Conservation (phyloP, 1,140 invertebrate species). For the Ectropis grisescens region DNA sequence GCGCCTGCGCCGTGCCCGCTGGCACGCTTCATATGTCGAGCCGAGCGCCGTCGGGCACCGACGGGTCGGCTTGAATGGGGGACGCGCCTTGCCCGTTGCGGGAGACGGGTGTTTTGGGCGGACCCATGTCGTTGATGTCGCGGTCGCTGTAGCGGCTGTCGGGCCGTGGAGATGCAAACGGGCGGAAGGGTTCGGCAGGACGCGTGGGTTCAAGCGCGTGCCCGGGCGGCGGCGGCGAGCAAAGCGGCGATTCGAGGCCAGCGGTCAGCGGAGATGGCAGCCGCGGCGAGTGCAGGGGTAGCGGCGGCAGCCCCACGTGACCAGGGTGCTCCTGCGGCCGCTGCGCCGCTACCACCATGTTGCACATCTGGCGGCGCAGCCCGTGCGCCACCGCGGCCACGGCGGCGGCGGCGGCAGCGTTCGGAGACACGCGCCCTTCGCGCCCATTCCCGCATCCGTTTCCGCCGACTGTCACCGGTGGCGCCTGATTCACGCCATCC, state of each 20-base stretch:
- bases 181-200: slow-evolving; percentile 55
- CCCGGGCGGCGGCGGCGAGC: slow-evolving; percentile 56
- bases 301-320: slow-evolving; percentile 41
- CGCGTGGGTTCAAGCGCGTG: slow-evolving; percentile 58
- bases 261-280: slow-evolving; percentile 50
- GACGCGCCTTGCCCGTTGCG: slow-evolving; percentile 48
- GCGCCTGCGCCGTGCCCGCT: slow-evolving; percentile 41
- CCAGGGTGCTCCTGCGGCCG: slow-evolving; percentile 47
- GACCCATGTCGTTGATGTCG: slow-evolving; percentile 51
- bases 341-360: slow-evolving; percentile 60
- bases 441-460: slow-evolving; percentile 68
- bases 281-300: slow-evolving; percentile 51
- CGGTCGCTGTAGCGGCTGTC: slow-evolving; percentile 53
- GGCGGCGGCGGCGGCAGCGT: slow-evolving; percentile 79
- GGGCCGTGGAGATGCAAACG: slow-evolving; percentile 52
- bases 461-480: no score
- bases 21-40: slow-evolving; percentile 60
- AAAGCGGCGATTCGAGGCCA: slow-evolving; percentile 55
- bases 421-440: slow-evolving; percentile 75
- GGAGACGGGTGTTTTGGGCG: slow-evolving; percentile 43
- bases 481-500: slow-evolving; percentile 49
- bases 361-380: slow-evolving; percentile 65
- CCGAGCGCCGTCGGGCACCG: slow-evolving; percentile 30
- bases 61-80: slow-evolving; percentile 52
- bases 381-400: slow-evolving; percentile 81